Evolutionary conservation across 2,113 vertebrate genomes (phyloP), one percentile per base, ranked within the genome.

Genomic region (Chionis minor): DNA sequence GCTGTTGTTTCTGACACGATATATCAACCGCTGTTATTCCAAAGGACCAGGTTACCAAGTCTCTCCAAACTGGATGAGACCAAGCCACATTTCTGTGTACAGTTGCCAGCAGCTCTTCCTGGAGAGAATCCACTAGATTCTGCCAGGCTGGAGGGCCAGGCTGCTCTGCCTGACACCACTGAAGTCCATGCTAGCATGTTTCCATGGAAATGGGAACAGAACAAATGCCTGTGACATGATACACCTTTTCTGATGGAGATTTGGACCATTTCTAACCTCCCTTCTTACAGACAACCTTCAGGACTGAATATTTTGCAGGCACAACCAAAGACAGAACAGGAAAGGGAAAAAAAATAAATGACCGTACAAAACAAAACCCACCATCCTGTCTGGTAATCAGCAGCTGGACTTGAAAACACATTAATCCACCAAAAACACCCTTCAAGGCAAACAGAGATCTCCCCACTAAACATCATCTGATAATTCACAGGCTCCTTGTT

Each of bases 201-300:
- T 95, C 96, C 95, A 96, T 95, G 96, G 96, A 97, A 96, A 97
- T 94, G 69, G 71, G 44, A 81, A 85, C 26, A 70, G 92, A 92
- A 91, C 17, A 70, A 83, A 72, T 38, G 84, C 56, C 49, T 70
- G 54, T 77, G 83, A 40, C 70, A 91, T 2, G 45, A 79, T 42
- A 65, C 40, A 74, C 84, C 91, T 92, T 87, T 92, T 66, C 91
- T 8, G 1, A 72, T 42, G 35, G 18, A 83, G n/a, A 61, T 72
- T 47, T 49, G 40, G 66, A 66, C 49, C 45, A 58, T 32, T 82
- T 82, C 74, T 80, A 91, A 47, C 4, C 4, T 15, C 45, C 9
- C 24, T 70, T 55, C 71, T 72, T 83, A 72, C 49, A 27, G 26
- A 75, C 71, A 80, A 0, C 58, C 49, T 88, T 62, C 49, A 58